phyloP scores from a whole-genome alignment of 1,140 invertebrate species.

The Drosophila suzukii region DNA sequence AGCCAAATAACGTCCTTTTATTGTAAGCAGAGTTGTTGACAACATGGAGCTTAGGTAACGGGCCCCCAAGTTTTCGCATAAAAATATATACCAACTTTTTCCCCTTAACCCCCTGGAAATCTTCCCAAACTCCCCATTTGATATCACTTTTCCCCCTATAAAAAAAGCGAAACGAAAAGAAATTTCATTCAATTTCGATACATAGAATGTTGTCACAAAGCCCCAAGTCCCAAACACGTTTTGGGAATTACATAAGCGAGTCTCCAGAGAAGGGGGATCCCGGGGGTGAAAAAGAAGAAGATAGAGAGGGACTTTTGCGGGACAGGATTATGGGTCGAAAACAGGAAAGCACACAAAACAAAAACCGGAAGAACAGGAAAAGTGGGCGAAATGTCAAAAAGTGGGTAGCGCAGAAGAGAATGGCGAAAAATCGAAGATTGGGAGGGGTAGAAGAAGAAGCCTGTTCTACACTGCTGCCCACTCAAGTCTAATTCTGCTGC shows the following conservation, averaged over 20 bases:
- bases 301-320: constrained; percentile 36
- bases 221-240: constrained; percentile 69
- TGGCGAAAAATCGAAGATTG: constrained; percentile 18
- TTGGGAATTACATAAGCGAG: constrained; percentile 70
- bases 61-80: not conserved
- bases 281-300: not conserved
- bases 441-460: constrained; percentile 15
- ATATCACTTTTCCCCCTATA: not conserved
- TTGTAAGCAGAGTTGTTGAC: not conserved
- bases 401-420: constrained; percentile 55
- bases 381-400: constrained; percentile 82
- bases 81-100: constrained; percentile 4
- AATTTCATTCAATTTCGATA: constrained; percentile 65
- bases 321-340: constrained; percentile 77
- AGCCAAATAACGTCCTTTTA: not conserved
- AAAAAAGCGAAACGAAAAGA: constrained; percentile 18
- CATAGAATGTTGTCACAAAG: constrained; percentile 71
- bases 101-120: not conserved
- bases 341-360: constrained; percentile 80
- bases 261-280: not conserved
- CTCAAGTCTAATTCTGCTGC: constrained; percentile 23
- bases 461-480: constrained; percentile 55
- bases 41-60: not conserved
- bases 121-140: not conserved
- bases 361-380: constrained; percentile 83